phyloP scores from a whole-genome alignment of 2,888 invertebrate genomes.

The Orthosia gothica region DNA sequence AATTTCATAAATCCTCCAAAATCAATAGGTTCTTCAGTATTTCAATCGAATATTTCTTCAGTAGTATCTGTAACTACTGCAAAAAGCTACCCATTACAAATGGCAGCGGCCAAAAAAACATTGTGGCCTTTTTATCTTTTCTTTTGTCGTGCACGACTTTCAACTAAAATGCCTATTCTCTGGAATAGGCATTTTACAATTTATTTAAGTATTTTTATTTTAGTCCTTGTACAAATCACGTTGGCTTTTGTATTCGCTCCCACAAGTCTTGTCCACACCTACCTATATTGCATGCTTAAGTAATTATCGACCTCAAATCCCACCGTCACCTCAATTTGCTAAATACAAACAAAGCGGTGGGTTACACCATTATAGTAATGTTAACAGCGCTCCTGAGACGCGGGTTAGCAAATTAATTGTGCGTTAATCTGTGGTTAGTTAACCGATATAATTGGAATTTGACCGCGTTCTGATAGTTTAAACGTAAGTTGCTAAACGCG shows the following conservation, averaged over 20 bases:
- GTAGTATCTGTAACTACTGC: too few species aligned
- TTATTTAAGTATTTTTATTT: not conserved
- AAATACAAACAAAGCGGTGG: slow-evolving; percentile 38
- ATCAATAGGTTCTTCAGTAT: too few species aligned
- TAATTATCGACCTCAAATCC: slow-evolving; percentile 15
- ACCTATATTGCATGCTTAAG: not conserved
- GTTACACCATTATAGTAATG: slow-evolving; percentile 25
- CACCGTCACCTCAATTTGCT: not conserved
- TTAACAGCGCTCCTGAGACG: slow-evolving; percentile 24
- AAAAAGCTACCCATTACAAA: too few species aligned
- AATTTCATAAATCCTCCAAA: too few species aligned
- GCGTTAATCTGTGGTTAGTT: slow-evolving; percentile 46
- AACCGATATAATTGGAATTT: slow-evolving; percentile 52
- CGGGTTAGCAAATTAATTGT: slow-evolving; percentile 47
- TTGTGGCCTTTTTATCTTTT: too few species aligned
- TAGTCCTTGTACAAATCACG: not conserved
- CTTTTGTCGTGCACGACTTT: not conserved
- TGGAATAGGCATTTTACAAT: not conserved
- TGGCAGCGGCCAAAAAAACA: too few species aligned
- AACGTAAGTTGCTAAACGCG: slow-evolving; percentile 18
- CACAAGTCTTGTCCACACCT: not conserved
- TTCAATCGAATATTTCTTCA: too few species aligned
- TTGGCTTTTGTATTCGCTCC: slow-evolving; percentile 10
- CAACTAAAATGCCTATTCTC: not conserved
- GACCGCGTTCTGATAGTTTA: slow-evolving; percentile 42